Percentiles rank a stretch among this genome's conserved stretches.
phyloP scores from a whole-genome alignment of 2,113 vertebrate genomes.

The Arizona elegans region DNA sequence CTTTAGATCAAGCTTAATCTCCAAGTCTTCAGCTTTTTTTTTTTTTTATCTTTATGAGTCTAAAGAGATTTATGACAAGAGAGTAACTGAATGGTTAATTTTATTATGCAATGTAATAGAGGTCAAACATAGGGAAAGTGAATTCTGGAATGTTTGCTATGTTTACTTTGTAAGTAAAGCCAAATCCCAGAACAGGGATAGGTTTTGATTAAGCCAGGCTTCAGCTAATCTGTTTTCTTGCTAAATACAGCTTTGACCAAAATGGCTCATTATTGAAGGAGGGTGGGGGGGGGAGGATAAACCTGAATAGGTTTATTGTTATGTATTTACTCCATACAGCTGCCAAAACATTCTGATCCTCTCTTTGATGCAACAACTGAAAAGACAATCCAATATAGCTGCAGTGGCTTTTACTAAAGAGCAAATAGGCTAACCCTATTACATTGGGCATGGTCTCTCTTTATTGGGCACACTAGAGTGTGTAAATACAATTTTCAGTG shows the following conservation, averaged over 20 bases:
- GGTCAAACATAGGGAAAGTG: slow-evolving; percentile 18
- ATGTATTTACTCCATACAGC: not conserved
- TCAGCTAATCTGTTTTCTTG: slow-evolving; percentile 20
- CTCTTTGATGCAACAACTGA: not conserved
- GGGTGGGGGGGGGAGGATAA: not conserved
- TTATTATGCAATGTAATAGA: not conserved
- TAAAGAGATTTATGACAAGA: not conserved
- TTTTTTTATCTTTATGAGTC: not conserved
- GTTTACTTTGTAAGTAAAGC: slow-evolving; percentile 30
- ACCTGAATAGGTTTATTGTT: slow-evolving; percentile 8
- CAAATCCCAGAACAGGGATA: slow-evolving; percentile 31
- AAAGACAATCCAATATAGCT: not conserved
- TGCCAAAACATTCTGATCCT: not conserved
- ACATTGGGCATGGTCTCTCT: not conserved
- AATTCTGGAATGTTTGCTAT: slow-evolving; percentile 31
- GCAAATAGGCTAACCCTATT: not conserved
- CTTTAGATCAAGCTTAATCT: not conserved
- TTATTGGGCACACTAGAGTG: not conserved
- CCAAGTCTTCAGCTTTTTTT: not conserved
- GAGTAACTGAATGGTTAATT: slow-evolving; percentile 12
- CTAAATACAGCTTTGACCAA: slow-evolving; percentile 13
- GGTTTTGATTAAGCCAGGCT: slow-evolving; percentile 28
- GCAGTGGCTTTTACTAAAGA: not conserved
- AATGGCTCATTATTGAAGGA: not conserved
- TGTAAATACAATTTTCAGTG: not conserved